phyloP scores from a whole-genome alignment of 1,140 invertebrate species.

The Lithobius niger region DNA sequence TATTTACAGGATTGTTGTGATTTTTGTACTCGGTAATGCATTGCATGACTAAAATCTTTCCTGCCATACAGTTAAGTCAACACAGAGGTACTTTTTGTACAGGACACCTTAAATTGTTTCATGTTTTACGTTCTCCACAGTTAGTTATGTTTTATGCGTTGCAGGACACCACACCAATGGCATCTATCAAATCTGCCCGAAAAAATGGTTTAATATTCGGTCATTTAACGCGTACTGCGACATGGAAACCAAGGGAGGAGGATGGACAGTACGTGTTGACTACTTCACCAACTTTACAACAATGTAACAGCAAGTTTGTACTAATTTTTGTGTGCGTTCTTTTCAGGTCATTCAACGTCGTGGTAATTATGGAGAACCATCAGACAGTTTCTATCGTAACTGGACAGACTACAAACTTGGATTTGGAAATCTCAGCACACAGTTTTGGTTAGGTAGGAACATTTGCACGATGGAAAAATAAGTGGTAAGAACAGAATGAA shows the following conservation, averaged over 20 bases:
- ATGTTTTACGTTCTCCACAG: too few species aligned
- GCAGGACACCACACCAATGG: constrained; percentile 12
- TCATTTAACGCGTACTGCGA: constrained; percentile 29
- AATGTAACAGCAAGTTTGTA: not conserved
- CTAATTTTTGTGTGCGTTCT: not conserved
- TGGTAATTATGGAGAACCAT: constrained; percentile 9
- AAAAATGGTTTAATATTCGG: constrained; percentile 21
- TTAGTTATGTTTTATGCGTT: not conserved
- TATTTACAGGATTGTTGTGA: too few species aligned
- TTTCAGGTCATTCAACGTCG: constrained; percentile 15
- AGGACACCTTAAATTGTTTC: too few species aligned
- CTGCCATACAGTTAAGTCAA: too few species aligned
- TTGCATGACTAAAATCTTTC: too few species aligned
- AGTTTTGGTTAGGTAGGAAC: constrained; percentile 17
- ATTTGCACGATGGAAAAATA: not conserved
- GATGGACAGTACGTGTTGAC: constrained; percentile 26
- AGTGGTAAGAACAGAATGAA: not conserved
- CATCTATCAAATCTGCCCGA: constrained; percentile 23
- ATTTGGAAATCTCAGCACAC: constrained; percentile 14
- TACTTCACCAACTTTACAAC: not conserved
- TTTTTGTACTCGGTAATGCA: too few species aligned
- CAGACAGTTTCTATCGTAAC: constrained; percentile 11
- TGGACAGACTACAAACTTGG: constrained; percentile 15
- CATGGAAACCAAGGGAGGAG: constrained; percentile 28
- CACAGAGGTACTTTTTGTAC: too few species aligned